phyloP scores from a whole-genome alignment of 2,888 invertebrate species.

The Micoletzkya japonica region DNA sequence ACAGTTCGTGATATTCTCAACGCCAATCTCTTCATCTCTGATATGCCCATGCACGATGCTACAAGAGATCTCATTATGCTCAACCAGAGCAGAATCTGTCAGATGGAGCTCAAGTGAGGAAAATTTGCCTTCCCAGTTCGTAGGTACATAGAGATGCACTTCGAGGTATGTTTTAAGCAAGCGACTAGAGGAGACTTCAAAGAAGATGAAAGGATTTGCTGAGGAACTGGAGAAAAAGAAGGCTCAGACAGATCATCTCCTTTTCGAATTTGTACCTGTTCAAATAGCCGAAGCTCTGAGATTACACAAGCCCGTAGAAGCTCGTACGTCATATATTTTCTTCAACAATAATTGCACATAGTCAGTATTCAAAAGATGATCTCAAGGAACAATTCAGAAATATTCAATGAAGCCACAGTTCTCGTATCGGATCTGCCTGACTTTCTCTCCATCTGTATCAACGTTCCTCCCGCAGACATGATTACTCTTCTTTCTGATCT shows the following conservation, averaged over 20 bases:
- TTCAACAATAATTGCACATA: not conserved
- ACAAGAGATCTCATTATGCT: conserved; percentile 60
- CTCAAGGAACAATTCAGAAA: conserved; percentile 40
- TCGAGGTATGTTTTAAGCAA: conserved; percentile 40
- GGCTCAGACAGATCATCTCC: conserved; percentile 45
- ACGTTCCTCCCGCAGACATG: conserved; percentile 56
- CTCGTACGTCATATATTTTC: conserved; percentile 39
- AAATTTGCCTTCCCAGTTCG: too few species aligned
- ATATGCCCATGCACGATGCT: conserved; percentile 61
- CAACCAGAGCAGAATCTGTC: conserved; percentile 58
- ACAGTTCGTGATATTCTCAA: conserved; percentile 51
- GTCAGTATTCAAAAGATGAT: not conserved
- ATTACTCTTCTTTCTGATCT: conserved; percentile 65
- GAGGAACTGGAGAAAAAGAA: conserved; percentile 52
- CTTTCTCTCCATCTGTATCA: conserved; percentile 61
- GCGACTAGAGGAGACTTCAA: conserved; percentile 55
- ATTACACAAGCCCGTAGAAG: conserved; percentile 44
- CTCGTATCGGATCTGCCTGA: conserved; percentile 65
- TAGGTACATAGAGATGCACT: not conserved
- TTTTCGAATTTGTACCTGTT: conserved; percentile 53
- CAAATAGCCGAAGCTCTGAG: conserved; percentile 51
- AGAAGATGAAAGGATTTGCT: conserved; percentile 47
- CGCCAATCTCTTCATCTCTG: conserved; percentile 55
- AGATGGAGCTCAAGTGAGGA: conserved; percentile 57
- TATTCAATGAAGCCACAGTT: conserved; percentile 60